Evolutionary conservation across 1,140 invertebrate species (phyloP).

Genomic region (Cryptotermes secundus): DNA sequence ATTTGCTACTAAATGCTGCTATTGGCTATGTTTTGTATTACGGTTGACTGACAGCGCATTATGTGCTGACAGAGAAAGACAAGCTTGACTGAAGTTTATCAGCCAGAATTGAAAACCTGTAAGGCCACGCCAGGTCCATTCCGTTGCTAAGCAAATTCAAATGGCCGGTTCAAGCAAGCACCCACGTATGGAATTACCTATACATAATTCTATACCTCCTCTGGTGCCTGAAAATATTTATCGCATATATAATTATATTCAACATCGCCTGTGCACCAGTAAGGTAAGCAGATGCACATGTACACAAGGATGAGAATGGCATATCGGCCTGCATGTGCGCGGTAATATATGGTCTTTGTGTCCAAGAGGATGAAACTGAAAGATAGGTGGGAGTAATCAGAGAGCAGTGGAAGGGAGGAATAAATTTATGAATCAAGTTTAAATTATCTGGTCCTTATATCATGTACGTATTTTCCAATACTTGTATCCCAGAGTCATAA

Average conservation of each 20-base stretch:
- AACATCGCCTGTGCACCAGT: not conserved
- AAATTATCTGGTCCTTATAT: constrained; percentile 1
- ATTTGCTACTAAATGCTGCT: not conserved
- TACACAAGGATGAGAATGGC: not conserved
- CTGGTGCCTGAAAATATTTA: not conserved
- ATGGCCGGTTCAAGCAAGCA: not conserved
- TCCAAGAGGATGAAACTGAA: not conserved
- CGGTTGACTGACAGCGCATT: not conserved
- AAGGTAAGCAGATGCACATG: not conserved
- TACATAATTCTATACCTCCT: not conserved
- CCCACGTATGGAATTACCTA: not conserved
- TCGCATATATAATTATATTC: not conserved
- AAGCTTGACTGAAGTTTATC: not conserved
- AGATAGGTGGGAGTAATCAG: not conserved
- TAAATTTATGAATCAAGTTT: constrained; percentile 18
- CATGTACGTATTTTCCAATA: not conserved
- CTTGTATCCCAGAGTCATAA: not conserved
- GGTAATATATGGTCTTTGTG: not conserved
- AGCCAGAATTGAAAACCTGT: constrained; percentile 11
- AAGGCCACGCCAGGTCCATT: not conserved
- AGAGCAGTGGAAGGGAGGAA: not conserved
- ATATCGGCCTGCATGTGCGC: not conserved
- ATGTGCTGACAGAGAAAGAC: not conserved
- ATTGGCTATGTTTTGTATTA: not conserved
- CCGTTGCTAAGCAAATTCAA: not conserved